A percentile compares a stretch with the other conserved stretches of the same genome.
These are phyloP conservation scores for Euthynnus affinis DNA, from an alignment of 2,797 vertebrate genomes.

Conservation along the genomic window DNA sequence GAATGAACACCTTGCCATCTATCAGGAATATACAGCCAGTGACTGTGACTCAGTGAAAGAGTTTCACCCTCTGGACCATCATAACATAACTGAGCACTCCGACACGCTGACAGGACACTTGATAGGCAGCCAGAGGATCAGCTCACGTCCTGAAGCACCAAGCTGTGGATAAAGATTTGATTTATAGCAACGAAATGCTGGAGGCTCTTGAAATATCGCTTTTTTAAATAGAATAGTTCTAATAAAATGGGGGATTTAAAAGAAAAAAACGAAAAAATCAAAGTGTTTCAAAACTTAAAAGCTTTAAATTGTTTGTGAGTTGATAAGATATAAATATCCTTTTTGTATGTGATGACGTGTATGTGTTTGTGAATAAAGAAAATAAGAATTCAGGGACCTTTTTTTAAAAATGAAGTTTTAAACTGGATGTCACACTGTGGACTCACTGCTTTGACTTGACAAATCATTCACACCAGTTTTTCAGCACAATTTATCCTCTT, in stretches of 20 bases:
- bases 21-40: slow-evolving; percentile 92
- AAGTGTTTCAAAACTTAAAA: slow-evolving; percentile 79
- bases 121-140: slow-evolving; percentile 66
- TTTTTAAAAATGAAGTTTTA: slow-evolving; percentile 55
- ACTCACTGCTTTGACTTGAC: slow-evolving; percentile 61
- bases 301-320: slow-evolving; percentile 85
- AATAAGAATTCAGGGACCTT: slow-evolving; percentile 75
- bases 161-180: slow-evolving; percentile 69
- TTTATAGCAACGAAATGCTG: slow-evolving; percentile 79
- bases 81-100: slow-evolving; percentile 87
- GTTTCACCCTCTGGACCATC: slow-evolving; percentile 68
- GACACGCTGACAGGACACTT: slow-evolving; percentile 79
- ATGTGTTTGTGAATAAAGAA: slow-evolving; percentile 83
- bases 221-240: slow-evolving; percentile 86
- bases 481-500: slow-evolving; percentile 51
- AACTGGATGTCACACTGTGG: slow-evolving; percentile 47
- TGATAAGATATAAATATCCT: slow-evolving; percentile 87
- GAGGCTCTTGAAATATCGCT: slow-evolving; percentile 87
- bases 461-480: slow-evolving; percentile 60
- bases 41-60: slow-evolving; percentile 87
- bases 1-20: slow-evolving; percentile 90
- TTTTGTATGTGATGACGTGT: slow-evolving; percentile 81
- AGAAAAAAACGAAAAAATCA: slow-evolving; percentile 67
- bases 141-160: slow-evolving; percentile 71
- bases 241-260: slow-evolving; percentile 66